Percentiles rank a stretch among this genome's conserved stretches.
Conservation (phyloP, 2,113 vertebrate genomes). For the Centrocercus urophasianus region DNA sequence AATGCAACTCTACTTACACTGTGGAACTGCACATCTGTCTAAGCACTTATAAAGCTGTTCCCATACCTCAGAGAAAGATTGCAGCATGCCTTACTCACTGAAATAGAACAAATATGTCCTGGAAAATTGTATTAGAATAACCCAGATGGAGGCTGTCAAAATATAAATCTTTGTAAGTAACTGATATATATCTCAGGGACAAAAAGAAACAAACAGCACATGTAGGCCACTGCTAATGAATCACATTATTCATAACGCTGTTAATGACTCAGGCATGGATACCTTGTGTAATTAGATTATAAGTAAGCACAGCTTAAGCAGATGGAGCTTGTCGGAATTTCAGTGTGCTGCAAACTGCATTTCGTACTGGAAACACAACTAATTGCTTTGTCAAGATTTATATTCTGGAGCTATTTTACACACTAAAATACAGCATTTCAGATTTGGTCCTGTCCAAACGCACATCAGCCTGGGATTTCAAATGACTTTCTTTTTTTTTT, state of each 20-base stretch:
- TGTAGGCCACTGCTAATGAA: slow-evolving; percentile 15
- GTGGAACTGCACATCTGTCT: background rate
- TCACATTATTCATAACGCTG: slow-evolving; percentile 27
- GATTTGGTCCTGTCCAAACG: background rate
- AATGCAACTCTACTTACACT: background rate
- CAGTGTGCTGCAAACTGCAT: background rate
- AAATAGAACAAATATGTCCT: background rate
- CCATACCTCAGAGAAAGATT: background rate
- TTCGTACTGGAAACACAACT: background rate
- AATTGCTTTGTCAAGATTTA: background rate
- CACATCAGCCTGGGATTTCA: background rate
- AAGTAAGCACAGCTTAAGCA: slow-evolving; percentile 38
- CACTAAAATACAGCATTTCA: background rate
- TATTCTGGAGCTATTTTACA: background rate
- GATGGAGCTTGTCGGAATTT: slow-evolving; percentile 34
- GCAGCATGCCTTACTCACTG: background rate
- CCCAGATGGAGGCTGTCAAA: slow-evolving; percentile 3
- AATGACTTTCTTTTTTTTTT: background rate
- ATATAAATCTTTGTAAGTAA: background rate
- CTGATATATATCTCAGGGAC: background rate
- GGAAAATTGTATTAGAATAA: background rate
- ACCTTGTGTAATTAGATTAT: slow-evolving; percentile 58
- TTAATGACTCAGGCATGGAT: slow-evolving; percentile 36
- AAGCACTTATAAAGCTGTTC: background rate
- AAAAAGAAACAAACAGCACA: slow-evolving; percentile 11